Percentiles rank a stretch among this genome's conserved stretches.
phyloP scores from a whole-genome alignment of 1,140 invertebrate genomes.

The Drosophila miranda region DNA sequence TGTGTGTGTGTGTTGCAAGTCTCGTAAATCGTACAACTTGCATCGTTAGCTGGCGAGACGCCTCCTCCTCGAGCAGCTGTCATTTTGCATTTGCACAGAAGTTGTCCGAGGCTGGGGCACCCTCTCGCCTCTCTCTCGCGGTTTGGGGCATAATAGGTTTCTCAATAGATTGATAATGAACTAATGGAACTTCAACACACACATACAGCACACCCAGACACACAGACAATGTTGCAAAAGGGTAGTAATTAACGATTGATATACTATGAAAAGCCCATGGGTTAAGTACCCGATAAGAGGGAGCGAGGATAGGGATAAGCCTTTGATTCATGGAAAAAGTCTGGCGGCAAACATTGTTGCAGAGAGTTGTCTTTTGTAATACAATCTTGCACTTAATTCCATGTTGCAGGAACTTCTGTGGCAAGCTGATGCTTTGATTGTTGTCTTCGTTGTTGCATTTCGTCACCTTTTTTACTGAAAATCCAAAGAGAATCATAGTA shows the following conservation, averaged over 20 bases:
- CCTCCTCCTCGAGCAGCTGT: conserved; percentile 35
- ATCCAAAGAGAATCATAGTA: conserved; percentile 4
- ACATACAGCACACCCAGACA: neutral
- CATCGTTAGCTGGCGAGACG: conserved; percentile 53
- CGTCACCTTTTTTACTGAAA: conserved; percentile 38
- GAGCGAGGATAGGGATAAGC: neutral
- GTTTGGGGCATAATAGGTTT: conserved; percentile 32
- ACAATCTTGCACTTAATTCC: conserved; percentile 51
- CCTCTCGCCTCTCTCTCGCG: conserved; percentile 23
- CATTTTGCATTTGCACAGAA: conserved; percentile 62
- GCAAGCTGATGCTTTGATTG: conserved; percentile 37
- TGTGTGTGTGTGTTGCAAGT: neutral
- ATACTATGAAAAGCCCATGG: conserved; percentile 13
- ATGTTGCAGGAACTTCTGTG: conserved; percentile 19
- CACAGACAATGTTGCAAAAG: conserved; percentile 13
- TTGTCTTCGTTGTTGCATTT: conserved; percentile 36
- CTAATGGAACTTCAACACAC: conserved; percentile 22
- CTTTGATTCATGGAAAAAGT: conserved; percentile 3
- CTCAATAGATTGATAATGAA: conserved; percentile 49
- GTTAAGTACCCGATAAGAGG: conserved; percentile 10
- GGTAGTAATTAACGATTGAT: conserved; percentile 37
- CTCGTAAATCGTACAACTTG: conserved; percentile 57
- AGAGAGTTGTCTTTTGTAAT: conserved; percentile 38
- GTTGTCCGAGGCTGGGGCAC: conserved; percentile 23
- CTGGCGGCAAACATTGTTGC: conserved; percentile 29